Evolutionary conservation across 2,888 invertebrate species (phyloP), one percentile per base, ranked within the genome.

Genomic region (Caenorhabditis japonica): DNA sequence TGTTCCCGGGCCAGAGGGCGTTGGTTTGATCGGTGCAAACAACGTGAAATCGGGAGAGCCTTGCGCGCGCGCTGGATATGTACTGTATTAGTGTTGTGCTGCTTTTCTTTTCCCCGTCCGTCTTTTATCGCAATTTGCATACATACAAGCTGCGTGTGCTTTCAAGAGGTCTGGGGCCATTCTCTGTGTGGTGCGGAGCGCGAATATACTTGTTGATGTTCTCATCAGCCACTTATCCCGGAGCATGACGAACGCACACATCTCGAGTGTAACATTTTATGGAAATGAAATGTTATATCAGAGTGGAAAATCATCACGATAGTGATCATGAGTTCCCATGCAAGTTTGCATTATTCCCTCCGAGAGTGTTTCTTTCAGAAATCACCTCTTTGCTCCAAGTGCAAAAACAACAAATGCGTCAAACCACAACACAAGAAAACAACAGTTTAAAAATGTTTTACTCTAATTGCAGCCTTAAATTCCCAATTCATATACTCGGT

Each of bases 171-270:
- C 34, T 41, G 34, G 19, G 39, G 10, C 25, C 15, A 52, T 34
- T 41, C 47, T 36, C 38, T 53, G 43, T 46, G 44, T 33, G 51
- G 36, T 56, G 25, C 44, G 43, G 56, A 71, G 61, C 71, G 71
- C 51, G 71, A 70, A 70, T 62, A 62, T 62, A 71, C 71, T 71
- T 71, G 71, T 71, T 71, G 71, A 71, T 62, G 51, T 71, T 71
- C 71, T 71, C 62, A 71, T 71, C 58, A 52, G 39, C 44, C 71
- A 71, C 71, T 71, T 58, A 62, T 71, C 61, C 27, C 51, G 36
- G 56, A 73, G 73, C 73, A 73, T 73, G 73, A 73, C 73, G 39
- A 36, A 30, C 55, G 66, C 55, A 62, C 56, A 66, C 56, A 66
- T 43, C 53, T 53, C 53, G 33, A 59, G 68, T 49, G 66, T 52